These are phyloP conservation scores for Lepidurus couesii DNA, from an alignment of 1,140 invertebrate species.

Conservation along the genomic window DNA sequence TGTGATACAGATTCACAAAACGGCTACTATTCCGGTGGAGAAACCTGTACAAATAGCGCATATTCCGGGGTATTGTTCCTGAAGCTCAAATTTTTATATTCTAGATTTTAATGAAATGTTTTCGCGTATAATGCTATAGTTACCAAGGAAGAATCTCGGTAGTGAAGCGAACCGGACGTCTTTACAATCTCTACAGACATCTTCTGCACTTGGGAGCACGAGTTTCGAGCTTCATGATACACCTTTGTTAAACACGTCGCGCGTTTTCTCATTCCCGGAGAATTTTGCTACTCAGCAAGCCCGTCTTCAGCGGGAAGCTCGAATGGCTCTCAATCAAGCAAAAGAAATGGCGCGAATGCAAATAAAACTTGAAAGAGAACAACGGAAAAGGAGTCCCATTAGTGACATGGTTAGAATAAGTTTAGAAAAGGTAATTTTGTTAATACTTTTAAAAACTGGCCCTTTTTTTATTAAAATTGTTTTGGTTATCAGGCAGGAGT, in stretches of 20 bases:
- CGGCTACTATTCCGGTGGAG: slow-evolving; percentile 35
- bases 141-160: neutral
- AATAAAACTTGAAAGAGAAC: slow-evolving; percentile 80
- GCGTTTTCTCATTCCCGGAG: neutral
- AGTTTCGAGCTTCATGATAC: no score
- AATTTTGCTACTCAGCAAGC: slow-evolving; percentile 77
- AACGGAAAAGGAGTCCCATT: slow-evolving; percentile 72
- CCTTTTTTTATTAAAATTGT: slow-evolving; percentile 20
- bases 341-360: slow-evolving; percentile 88
- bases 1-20: slow-evolving; percentile 54
- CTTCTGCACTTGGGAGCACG: no score
- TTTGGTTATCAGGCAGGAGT: slow-evolving; percentile 62
- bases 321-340: slow-evolving; percentile 81
- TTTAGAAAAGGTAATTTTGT: slow-evolving; percentile 56
- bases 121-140: neutral
- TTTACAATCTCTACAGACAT: neutral
- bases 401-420: slow-evolving; percentile 73
- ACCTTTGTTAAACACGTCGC: neutral
- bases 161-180: neutral
- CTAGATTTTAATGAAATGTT: no score
- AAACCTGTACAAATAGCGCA: neutral
- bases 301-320: slow-evolving; percentile 78
- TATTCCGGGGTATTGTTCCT: neutral
- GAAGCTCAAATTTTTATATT: neutral
- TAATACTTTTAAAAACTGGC: neutral